Base-by-base conservation (phyloP, 2,797 vertebrate species). In the Scolopax rusticola region DNA sequence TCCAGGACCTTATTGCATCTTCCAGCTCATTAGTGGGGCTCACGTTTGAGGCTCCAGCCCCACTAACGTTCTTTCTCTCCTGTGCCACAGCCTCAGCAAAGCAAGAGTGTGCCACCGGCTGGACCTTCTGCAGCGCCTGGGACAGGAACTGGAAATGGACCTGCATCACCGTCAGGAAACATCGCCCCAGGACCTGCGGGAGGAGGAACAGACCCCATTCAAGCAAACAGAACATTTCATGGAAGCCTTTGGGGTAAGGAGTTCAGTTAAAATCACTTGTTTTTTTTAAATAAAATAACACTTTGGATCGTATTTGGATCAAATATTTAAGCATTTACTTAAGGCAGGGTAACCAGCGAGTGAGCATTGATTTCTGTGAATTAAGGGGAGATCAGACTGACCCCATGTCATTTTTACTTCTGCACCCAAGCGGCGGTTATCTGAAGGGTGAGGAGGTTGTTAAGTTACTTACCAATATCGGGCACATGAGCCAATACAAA, bases 111-210 rank as follows among this genome's bases (percentile, higher is more conserved):
- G 99, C 99, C 97, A 99, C 99, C 0, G 99, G 99, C 97, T 99
- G 99, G 54, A 99, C 99, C 90, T 99, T 99, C 98, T 99, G 99
- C 97, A 99, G 92, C 11, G 99, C 99, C 84, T 99, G 99, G 8
- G 99, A 99, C 89, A 99, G 98, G 98, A 99, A 99, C 98, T 99
- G 99, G 97, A 99, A 99, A 97, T 99, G 99, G 97, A 99, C 99
- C 98, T 99, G 99, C 99, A 99, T 99, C 98, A 99, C 99, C 0
- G 99, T 99, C 98, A 99, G 97, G 98, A 99, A 99, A 97, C 99
- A 99, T 83, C 99, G 98, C 74, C 99, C 99, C 92, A 99, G 98
- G 64, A 99, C 99, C 99, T 99, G 96, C 5, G 47, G 87, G 56
- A 95, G 36, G 70, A 78, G 36, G 83, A 90, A 95, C 93, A 90